These are phyloP conservation scores for Myiozetetes cayanensis DNA, from an alignment of 2,113 vertebrate species.

Conservation along the genomic window DNA sequence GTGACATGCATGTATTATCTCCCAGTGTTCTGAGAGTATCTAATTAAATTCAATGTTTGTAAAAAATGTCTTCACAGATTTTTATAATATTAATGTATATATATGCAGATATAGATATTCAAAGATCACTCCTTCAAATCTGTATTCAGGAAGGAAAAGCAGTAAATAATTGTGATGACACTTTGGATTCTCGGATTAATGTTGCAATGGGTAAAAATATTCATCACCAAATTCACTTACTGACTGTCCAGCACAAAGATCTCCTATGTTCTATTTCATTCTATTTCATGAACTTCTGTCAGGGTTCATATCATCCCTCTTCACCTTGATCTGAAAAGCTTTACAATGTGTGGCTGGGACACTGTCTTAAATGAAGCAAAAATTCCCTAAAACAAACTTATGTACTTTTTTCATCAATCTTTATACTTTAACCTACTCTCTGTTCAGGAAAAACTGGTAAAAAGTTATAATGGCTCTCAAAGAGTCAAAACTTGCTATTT, in stretches of 20 bases:
- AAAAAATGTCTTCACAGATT: neutral
- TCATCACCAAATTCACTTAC: neutral
- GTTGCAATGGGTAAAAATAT: neutral
- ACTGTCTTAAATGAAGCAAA: neutral
- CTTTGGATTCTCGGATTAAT: neutral
- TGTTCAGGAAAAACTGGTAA: neutral
- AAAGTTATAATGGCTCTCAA: neutral
- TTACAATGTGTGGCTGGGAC: neutral
- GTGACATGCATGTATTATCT: neutral
- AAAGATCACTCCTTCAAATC: neutral
- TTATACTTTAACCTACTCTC: neutral
- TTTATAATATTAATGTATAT: neutral
- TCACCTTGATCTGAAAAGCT: neutral
- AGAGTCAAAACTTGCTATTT: neutral
- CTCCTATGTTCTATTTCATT: neutral
- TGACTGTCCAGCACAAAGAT: neutral
- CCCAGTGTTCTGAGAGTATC: neutral
- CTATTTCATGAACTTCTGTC: neutral
- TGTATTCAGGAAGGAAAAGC: neutral
- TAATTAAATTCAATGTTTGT: constrained; percentile 4
- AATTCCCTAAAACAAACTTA: neutral
- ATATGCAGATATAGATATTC: neutral
- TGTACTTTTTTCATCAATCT: neutral
- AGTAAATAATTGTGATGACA: neutral
- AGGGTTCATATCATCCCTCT: neutral